A percentile compares a stretch with the other conserved stretches of the same genome.
These are phyloP conservation scores for Plusia festucae DNA, from an alignment of 2,888 invertebrate species.

Conservation along the genomic window DNA sequence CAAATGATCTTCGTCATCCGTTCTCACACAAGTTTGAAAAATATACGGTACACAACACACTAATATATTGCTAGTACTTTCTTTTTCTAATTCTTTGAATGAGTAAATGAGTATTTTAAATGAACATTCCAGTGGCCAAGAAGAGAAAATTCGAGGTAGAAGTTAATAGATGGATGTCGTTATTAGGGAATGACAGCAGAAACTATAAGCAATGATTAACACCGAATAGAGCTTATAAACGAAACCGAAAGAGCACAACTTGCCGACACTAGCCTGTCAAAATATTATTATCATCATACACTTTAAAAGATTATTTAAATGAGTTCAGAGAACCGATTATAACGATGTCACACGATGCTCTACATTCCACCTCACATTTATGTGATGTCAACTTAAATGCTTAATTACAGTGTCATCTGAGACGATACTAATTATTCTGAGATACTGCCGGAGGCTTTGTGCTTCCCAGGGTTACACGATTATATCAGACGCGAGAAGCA, in stretches of 20 bases:
- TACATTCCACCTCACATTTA: constrained; percentile 21
- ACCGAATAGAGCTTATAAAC: background rate
- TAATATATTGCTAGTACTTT: too few relatives aligned
- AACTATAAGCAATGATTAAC: background rate
- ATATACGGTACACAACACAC: too few relatives aligned
- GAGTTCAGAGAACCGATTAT: constrained; percentile 41
- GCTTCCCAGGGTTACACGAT: constrained; percentile 2
- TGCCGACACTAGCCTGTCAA: background rate
- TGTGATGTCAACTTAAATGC: constrained; percentile 2
- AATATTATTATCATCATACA: constrained; percentile 36
- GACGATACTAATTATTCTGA: background rate
- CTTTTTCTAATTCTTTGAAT: too few relatives aligned
- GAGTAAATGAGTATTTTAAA: too few relatives aligned
- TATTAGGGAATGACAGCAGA: too few relatives aligned
- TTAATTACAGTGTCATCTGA: background rate
- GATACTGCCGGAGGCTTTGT: background rate
- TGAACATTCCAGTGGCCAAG: too few relatives aligned
- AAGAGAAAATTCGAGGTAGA: too few relatives aligned
- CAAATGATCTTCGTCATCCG: too few relatives aligned
- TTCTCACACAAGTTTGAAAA: too few relatives aligned
- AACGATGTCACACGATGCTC: constrained; percentile 29
- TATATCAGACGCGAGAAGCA: background rate
- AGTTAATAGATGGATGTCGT: too few relatives aligned
- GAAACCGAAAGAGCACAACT: background rate
- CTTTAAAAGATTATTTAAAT: constrained; percentile 44